phyloP scores from a whole-genome alignment of 2,797 vertebrate genomes.

The Cuculus canorus region DNA sequence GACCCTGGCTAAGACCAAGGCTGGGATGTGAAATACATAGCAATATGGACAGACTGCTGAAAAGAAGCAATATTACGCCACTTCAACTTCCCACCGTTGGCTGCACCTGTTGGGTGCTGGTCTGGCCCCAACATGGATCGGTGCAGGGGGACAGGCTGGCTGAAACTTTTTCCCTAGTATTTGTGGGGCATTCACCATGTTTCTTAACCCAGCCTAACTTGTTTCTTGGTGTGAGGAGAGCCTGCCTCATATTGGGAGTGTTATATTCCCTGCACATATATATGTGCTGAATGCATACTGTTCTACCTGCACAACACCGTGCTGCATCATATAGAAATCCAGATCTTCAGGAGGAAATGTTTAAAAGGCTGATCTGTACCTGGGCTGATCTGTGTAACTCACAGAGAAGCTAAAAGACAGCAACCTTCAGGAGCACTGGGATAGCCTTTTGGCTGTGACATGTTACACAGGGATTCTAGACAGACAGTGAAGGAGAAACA shows the following conservation, averaged over 20 bases:
- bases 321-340: not conserved
- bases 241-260: not conserved
- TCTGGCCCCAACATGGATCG: not conserved
- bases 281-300: rapidly evolving
- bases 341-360: not conserved
- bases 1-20: not conserved
- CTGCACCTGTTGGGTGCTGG: not conserved
- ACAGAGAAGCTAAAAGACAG: not conserved
- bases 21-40: not conserved
- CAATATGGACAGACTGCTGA: not conserved
- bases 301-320: not conserved
- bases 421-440: not conserved
- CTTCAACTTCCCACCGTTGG: not conserved
- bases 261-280: rapidly evolving
- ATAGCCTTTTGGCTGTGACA: not conserved
- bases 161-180: not conserved
- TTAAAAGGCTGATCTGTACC: not conserved
- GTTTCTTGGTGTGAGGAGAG: not conserved
- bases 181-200: not conserved
- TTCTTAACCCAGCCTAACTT: not conserved
- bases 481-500: not conserved
- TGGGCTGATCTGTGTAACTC: not conserved
- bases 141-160: not conserved
- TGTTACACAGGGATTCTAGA: not conserved
- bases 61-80: not conserved